phyloP scores from a whole-genome alignment of 2,797 vertebrate genomes.

The Rhabdophis nuchalis region DNA sequence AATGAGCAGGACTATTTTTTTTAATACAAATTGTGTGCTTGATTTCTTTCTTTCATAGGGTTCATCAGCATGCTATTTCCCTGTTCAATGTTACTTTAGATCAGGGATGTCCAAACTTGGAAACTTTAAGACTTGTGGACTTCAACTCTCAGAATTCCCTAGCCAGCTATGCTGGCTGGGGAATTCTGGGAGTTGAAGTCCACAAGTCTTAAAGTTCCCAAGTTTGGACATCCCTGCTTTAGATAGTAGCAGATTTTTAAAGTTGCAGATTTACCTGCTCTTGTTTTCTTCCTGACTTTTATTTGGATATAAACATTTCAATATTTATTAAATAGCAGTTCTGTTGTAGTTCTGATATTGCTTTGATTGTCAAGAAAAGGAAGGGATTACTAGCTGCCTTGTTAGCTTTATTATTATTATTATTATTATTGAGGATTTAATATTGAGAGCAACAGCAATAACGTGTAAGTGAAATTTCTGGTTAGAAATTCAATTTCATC shows the following conservation, averaged over 20 bases:
- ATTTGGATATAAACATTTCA: background rate
- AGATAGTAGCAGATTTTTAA: background rate
- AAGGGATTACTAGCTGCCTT: background rate
- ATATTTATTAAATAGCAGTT: background rate
- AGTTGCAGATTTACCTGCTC: background rate
- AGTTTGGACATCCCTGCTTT: no score
- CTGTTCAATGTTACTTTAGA: background rate
- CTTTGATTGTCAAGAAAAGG: background rate
- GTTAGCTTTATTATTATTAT: background rate
- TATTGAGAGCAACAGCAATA: background rate
- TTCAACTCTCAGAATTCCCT: no score
- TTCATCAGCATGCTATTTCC: background rate
- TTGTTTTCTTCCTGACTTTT: background rate
- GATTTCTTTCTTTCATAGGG: background rate
- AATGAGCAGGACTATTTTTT: background rate
- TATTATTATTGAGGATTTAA: background rate
- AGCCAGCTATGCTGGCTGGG: no score
- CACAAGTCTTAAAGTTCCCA: no score
- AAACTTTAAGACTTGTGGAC: no score
- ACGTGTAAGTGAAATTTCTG: background rate
- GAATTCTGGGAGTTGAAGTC: no score
- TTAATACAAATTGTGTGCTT: background rate
- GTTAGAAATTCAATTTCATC: background rate
- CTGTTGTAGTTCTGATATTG: background rate
- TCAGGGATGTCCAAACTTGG: no score